phyloP scores from a whole-genome alignment of 2,113 vertebrate genomes.

The Antennarius striatus region DNA sequence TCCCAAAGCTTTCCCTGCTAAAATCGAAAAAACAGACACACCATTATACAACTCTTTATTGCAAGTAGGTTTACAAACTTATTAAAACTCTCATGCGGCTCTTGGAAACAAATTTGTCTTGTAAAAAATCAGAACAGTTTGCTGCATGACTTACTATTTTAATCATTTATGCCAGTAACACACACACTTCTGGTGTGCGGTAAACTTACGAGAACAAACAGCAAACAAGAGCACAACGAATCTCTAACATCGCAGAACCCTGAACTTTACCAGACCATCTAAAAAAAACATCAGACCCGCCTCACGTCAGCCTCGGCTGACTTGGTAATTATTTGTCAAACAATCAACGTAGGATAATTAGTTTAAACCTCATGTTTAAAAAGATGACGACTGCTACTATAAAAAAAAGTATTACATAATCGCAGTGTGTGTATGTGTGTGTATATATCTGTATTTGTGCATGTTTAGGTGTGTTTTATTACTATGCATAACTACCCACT shows the following conservation, averaged over 20 bases:
- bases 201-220: neutral
- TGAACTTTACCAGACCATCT: neutral
- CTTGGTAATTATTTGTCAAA: slow-evolving; percentile 21
- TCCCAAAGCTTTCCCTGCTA: slow-evolving; percentile 21
- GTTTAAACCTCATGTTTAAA: slow-evolving; percentile 11
- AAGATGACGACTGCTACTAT: neutral
- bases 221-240: neutral
- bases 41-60: slow-evolving; percentile 1
- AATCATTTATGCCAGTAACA: slow-evolving; percentile 41
- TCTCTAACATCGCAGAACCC: slow-evolving; percentile 1
- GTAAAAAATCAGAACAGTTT: slow-evolving; percentile 13
- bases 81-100: slow-evolving; percentile 19
- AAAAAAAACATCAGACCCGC: neutral
- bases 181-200: slow-evolving; percentile 1
- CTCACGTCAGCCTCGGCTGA: slow-evolving; percentile 6
- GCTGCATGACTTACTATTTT: slow-evolving; percentile 3
- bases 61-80: slow-evolving; percentile 30
- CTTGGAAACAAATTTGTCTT: slow-evolving; percentile 20
- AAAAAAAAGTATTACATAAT: slow-evolving; percentile 29
- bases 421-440: neutral
- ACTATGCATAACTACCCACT: neutral
- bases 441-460: slow-evolving; percentile 3
- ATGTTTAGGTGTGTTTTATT: neutral
- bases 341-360: neutral
- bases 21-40: slow-evolving; percentile 9